Conservation (phyloP, 2,113 vertebrate species). For the Pterophyllum scalare region DNA sequence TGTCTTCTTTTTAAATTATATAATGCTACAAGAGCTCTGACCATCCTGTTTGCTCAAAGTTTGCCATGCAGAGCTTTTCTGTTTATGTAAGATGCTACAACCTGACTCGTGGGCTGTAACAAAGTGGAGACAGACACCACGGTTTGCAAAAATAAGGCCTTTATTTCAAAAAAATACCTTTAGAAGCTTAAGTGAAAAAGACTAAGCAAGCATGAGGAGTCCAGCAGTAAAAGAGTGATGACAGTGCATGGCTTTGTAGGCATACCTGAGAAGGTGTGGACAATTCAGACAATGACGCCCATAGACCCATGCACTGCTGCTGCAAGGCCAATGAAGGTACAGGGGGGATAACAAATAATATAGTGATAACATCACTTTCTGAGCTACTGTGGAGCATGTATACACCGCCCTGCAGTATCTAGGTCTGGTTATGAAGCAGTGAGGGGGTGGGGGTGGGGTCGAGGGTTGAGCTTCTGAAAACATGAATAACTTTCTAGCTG, state of each 20-base stretch:
- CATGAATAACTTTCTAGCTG: conserved; percentile 37
- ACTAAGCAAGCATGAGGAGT: background rate
- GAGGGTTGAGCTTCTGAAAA: background rate
- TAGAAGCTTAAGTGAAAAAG: background rate
- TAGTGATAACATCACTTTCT: background rate
- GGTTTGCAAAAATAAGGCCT: background rate
- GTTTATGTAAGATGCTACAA: background rate
- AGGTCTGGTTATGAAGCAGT: background rate
- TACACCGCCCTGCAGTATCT: background rate
- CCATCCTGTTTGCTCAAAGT: background rate
- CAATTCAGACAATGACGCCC: conserved; percentile 6
- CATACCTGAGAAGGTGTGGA: background rate
- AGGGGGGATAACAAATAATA: background rate
- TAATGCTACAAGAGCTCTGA: background rate
- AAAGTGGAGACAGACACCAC: background rate
- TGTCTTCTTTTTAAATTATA: background rate
- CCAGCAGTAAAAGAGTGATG: background rate
- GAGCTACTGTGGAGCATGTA: background rate
- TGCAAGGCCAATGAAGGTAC: background rate
- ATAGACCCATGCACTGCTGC: background rate
- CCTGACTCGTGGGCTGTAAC: too few relatives aligned
- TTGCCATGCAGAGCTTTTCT: background rate
- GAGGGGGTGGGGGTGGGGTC: too few relatives aligned
- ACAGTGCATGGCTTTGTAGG: background rate
- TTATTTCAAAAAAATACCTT: background rate